phyloP scores from a whole-genome alignment of 2,797 vertebrate species.

The Arctocebus calabarensis region DNA sequence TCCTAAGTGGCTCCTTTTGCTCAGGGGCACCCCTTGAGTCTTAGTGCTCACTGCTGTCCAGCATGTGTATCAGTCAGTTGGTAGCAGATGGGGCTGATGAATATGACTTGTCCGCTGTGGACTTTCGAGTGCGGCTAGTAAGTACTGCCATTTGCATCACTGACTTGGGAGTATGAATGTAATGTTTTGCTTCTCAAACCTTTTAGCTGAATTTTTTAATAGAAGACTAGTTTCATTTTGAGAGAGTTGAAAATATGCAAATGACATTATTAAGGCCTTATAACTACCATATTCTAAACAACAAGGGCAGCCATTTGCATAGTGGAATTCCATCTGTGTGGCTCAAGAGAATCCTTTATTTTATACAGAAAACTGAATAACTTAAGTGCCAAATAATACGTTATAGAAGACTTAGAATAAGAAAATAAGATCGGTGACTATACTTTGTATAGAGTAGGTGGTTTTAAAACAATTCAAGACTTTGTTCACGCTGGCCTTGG shows the following conservation, averaged over 20 bases:
- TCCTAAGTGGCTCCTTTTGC: neutral
- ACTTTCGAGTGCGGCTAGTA: neutral
- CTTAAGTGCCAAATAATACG: conserved; percentile 54
- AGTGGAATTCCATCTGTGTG: conserved; percentile 24
- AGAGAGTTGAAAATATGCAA: neutral
- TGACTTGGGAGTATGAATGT: neutral
- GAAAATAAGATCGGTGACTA: neutral
- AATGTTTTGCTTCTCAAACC: neutral
- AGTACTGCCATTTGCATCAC: neutral
- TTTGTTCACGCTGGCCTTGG: neutral
- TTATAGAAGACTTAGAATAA: conserved; percentile 57
- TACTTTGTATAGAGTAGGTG: neutral
- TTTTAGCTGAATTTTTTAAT: neutral
- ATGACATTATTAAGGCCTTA: neutral
- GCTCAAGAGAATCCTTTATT: conserved; percentile 62
- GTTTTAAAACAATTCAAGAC: neutral
- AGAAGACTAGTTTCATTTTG: neutral
- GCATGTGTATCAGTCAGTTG: neutral
- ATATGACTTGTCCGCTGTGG: neutral
- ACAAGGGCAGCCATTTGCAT: neutral
- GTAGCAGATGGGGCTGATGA: neutral
- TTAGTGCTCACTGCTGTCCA: neutral
- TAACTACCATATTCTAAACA: neutral
- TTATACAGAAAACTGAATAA: neutral
- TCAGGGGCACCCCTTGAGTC: neutral